Conservation (phyloP, 2,797 vertebrate genomes). For the Podargus strigoides region DNA sequence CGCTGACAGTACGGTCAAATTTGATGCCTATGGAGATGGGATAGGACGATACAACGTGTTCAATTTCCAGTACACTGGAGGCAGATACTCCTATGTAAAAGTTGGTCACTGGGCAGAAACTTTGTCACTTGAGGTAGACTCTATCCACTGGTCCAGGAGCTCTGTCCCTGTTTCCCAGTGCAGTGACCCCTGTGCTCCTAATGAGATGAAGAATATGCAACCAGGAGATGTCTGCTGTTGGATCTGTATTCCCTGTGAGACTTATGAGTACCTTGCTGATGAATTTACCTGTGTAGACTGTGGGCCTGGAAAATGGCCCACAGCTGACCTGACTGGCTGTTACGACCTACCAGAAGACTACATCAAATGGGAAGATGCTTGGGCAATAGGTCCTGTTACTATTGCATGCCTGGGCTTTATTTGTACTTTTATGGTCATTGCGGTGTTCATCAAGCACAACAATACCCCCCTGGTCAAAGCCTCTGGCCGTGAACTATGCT, state of each 20-base stretch:
- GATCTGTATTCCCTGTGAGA: constrained; percentile 98
- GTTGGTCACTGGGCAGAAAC: constrained; percentile 96
- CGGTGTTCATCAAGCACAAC: constrained; percentile 92
- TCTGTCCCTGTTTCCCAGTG: constrained; percentile 89
- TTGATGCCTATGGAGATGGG: constrained; percentile 92
- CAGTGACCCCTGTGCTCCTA: constrained; percentile 94
- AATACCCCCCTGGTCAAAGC: constrained; percentile 96
- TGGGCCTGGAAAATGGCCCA: constrained; percentile 92
- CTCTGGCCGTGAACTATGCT: constrained; percentile 94
- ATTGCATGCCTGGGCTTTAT: constrained; percentile 94
- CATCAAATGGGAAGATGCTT: constrained; percentile 97
- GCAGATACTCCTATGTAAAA: constrained; percentile 87
- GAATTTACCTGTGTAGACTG: constrained; percentile 96
- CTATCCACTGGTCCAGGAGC: constrained; percentile 91
- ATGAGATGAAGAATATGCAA: constrained; percentile 99
- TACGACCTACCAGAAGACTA: constrained; percentile 97
- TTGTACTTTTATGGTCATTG: constrained; percentile 89
- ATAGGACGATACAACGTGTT: constrained; percentile 96
- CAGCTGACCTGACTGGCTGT: constrained; percentile 86
- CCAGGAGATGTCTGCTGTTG: constrained; percentile 98
- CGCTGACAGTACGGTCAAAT: constrained; percentile 89
- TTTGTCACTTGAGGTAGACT: constrained; percentile 83
- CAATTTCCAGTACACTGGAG: constrained; percentile 87
- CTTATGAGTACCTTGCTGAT: constrained; percentile 89
- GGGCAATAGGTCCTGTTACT: constrained; percentile 95